Evolutionary conservation across 2,797 vertebrate species (phyloP), one percentile per base, ranked within the genome.

Genomic region (Poeciliopsis paucimaculata): DNA sequence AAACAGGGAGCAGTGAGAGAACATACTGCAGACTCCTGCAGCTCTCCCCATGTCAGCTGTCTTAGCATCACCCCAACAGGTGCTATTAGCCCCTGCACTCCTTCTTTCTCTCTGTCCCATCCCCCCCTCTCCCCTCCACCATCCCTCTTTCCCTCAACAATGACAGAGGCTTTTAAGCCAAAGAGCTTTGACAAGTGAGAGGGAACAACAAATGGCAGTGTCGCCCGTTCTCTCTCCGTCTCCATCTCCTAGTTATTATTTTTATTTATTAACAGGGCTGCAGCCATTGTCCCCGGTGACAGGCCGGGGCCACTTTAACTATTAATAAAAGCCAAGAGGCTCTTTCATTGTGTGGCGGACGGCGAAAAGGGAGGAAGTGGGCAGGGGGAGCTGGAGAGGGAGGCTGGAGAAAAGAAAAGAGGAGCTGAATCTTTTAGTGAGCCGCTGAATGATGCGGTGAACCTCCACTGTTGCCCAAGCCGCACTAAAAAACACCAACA

Each of bases 161-260:
- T 97, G 95, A 96, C 88, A 64, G 94, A 97, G 95, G 97, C 97
- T 97, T 97, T 98, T 97, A 97, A 97, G 96, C 95, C 96, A 95
- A 94, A 96, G 94, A 96, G 95, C 94, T 97, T 95, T 98, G 97
- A 97, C 97, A 97, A 97, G 96, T 96, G 96, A 97, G 96, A 97
- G 95, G 95, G 95, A 96, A 96, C 95, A 97, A 97, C 97, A 97
- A 97, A 98, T 97, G 96, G 97, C 96, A 93, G 79, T 74, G 90
- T 95, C 92, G 93, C 93, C 95, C 95, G 93, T 92, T 96, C 95
- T 95, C 94, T 90, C 92, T 93, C 90, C 87, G 87, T 92, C 88
- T 94, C 93, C 89, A 89, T 90, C 87, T 92, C 86, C 85, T 89
- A 96, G 94, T 97, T 96, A 96, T 97, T 96, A 96, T 96, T 97